These are phyloP conservation scores for Hydrotaea diabolus DNA, from an alignment of 2,888 invertebrate species.

Conservation along the genomic window DNA sequence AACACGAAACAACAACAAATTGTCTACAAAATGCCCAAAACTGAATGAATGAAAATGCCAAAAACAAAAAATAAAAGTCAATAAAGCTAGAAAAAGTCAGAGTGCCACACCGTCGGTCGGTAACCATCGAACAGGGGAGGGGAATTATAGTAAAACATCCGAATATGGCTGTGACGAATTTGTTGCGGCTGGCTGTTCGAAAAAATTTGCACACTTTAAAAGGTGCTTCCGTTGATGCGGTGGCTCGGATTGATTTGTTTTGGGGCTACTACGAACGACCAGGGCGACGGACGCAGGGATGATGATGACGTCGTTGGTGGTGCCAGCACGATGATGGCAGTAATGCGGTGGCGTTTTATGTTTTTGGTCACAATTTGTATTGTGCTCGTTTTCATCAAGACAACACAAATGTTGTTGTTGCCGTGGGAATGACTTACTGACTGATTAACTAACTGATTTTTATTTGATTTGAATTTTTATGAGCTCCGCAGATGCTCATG, in stretches of 20 bases:
- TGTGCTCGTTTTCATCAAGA: constrained; percentile 18
- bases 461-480: not conserved
- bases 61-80: constrained; percentile 19
- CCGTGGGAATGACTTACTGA: not conserved
- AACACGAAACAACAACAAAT: constrained; percentile 32
- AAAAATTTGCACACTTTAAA: constrained; percentile 58
- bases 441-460: constrained; percentile 11
- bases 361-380: constrained; percentile 42
- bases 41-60: constrained; percentile 41
- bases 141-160: constrained; percentile 32
- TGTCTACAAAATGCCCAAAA: constrained; percentile 21
- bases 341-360: constrained; percentile 52
- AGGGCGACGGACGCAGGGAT: not conserved
- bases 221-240: constrained; percentile 62
- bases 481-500: not conserved
- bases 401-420: constrained; percentile 4
- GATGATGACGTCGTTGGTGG: not conserved
- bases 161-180: constrained; percentile 3
- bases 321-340: not conserved
- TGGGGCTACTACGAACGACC: constrained; percentile 15
- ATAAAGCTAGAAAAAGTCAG: constrained; percentile 24
- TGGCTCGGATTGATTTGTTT: constrained; percentile 28
- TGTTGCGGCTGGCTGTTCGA: not conserved
- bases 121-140: not conserved
- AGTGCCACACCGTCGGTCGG: not conserved